Evolutionary conservation across 2,797 vertebrate species (phyloP), one percentile per base, ranked within the genome.

Genomic region (Melopsittacus undulatus): DNA sequence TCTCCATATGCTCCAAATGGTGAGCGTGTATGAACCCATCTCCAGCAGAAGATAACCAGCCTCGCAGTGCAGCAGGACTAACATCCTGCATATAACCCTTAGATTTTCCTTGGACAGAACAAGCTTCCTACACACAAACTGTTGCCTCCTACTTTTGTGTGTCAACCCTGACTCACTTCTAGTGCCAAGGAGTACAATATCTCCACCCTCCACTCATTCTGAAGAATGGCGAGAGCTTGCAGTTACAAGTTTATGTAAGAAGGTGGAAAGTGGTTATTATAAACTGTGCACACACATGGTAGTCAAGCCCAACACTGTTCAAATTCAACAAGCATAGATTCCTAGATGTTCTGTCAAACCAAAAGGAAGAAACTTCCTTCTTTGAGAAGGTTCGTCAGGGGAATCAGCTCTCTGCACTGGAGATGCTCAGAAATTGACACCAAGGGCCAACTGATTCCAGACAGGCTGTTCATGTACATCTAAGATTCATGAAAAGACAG

Each of bases 81-180:
- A 79, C 38, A 54, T 56, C 61, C 52, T 89, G 70, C 32, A 42
- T 40, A 73, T 66, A 94, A 87, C 88, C 94, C 73, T 83, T 43
- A 82, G 16, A 56, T 94, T 85, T 84, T 68, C 62, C 94, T 75
- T 77, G 94, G 95, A 85, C 88, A 82, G 90, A 83, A 95, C 72
- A 85, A 89, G n/a, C 88, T 92, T 97, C 93, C 93, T 89, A 96
- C 94, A 95, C 82, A 91, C 90, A 92, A 78, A 94, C 93, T 90
- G 88, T 72, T 94, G 90, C 95, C 94, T 96, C 95, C 94, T 85
- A 95, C 93, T 94, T 91, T 77, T 83, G 62, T 89, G 78, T 92
- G 89, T 91, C 96, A 96, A 95, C 61, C 81, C 88, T 94, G 90
- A 95, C 86, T 96, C 94, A 92, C 38, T 87, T 72, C 68, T 69